Evolutionary conservation across 2,797 vertebrate species (phyloP).

Genomic region (Anguilla pacifica): DNA sequence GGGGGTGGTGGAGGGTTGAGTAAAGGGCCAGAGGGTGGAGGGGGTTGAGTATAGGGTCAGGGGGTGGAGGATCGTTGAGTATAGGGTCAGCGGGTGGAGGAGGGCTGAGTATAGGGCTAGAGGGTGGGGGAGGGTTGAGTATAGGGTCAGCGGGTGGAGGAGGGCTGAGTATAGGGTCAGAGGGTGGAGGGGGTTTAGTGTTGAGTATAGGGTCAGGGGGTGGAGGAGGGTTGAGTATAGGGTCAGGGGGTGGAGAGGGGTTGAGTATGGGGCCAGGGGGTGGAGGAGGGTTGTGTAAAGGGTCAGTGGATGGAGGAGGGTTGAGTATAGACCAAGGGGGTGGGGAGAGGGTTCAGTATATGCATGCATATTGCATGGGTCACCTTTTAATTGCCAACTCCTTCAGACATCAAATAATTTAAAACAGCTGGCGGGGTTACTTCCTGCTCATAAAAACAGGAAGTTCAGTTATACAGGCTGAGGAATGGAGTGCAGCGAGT

Average conservation of each 20-base stretch:
- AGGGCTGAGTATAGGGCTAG: background rate
- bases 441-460: background rate
- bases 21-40: background rate
- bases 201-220: background rate
- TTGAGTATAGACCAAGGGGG: too few species aligned
- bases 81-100: background rate
- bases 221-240: too few species aligned
- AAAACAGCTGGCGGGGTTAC: background rate
- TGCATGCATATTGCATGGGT: background rate
- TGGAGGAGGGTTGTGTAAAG: background rate
- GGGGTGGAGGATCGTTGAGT: background rate
- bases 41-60: background rate
- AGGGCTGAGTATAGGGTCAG: background rate
- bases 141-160: background rate
- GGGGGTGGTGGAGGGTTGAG: too few species aligned
- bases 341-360: too few species aligned
- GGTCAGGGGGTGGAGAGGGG: too few species aligned
- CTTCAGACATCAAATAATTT: background rate
- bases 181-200: background rate
- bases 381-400: background rate
- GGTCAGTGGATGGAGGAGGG: too few species aligned
- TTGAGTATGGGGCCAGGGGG: background rate
- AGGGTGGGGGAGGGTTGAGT: background rate
- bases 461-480: slow-evolving; percentile 7
- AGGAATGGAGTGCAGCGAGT: background rate